Conservation (phyloP, 2,888 invertebrate genomes). For the Conchocele bisecta region DNA sequence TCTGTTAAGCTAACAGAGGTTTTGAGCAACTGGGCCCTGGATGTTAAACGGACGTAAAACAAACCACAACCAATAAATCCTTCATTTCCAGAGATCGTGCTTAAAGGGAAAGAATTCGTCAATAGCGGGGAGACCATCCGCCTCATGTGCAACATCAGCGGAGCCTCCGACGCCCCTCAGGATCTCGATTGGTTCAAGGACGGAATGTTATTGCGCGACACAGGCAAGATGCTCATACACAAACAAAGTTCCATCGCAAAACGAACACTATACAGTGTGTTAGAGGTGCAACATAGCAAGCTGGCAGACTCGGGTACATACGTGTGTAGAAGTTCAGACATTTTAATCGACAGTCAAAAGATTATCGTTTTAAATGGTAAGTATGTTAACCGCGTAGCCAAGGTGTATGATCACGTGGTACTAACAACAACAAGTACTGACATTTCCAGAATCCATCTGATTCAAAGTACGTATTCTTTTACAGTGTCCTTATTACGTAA, state of each 20-base stretch:
- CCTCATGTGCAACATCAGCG: slow-evolving; percentile 49
- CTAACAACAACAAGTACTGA: no score
- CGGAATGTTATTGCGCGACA: slow-evolving; percentile 37
- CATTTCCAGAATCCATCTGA: no score
- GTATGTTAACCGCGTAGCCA: no score
- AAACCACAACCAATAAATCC: no score
- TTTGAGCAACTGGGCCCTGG: no score
- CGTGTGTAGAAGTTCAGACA: slow-evolving; percentile 55
- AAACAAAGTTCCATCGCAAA: slow-evolving; percentile 46
- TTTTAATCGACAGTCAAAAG: slow-evolving; percentile 47
- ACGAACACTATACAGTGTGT: slow-evolving; percentile 51
- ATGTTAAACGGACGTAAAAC: no score
- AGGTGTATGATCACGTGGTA: no score
- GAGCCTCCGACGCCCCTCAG: slow-evolving; percentile 46
- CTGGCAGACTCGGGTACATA: slow-evolving; percentile 53
- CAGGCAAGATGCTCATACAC: slow-evolving; percentile 37
- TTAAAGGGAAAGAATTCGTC: slow-evolving; percentile 45
- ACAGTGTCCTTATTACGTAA: no score
- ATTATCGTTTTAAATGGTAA: slow-evolving; percentile 56
- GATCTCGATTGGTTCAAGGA: slow-evolving; percentile 59
- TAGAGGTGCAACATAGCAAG: slow-evolving; percentile 50
- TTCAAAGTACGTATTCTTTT: no score
- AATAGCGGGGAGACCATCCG: slow-evolving; percentile 50
- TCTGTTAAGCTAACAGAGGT: no score
- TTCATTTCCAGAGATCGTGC: slow-evolving; percentile 41